Conservation (phyloP, 92 coral and sea anemone species). For the Parazoanthus swiftii region DNA sequence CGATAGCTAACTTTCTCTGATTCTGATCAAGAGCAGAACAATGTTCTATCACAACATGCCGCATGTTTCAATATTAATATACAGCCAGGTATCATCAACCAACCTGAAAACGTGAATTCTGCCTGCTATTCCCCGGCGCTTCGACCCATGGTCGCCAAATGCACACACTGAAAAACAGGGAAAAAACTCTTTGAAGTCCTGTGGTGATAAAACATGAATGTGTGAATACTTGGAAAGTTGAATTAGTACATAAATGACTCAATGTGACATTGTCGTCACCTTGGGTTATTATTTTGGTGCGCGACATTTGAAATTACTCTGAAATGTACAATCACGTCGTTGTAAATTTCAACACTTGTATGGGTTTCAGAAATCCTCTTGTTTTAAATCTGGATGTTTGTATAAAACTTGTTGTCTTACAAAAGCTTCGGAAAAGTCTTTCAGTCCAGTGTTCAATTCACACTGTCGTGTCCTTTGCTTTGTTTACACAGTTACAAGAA, state of each 20-base stretch:
- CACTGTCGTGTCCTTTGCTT: conserved; percentile 18
- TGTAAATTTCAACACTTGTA: background rate
- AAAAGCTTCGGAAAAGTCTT: background rate
- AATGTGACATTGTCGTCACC: background rate
- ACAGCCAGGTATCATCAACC: conserved; percentile 1
- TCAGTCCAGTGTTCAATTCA: background rate
- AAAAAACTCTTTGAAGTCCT: background rate
- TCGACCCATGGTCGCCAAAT: conserved; percentile 84
- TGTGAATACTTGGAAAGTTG: background rate
- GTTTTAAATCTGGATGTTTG: background rate
- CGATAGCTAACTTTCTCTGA: no score
- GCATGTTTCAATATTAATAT: background rate
- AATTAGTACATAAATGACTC: background rate
- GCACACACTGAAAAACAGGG: conserved; percentile 38
- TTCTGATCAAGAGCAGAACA: background rate
- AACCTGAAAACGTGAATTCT: conserved; percentile 43
- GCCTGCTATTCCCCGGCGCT: conserved; percentile 5
- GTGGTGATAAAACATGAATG: background rate
- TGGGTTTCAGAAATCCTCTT: conserved; percentile 9
- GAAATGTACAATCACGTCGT: background rate
- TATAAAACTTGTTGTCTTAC: background rate
- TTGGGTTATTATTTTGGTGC: background rate
- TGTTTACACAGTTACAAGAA: conserved; percentile 13
- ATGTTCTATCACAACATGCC: background rate
- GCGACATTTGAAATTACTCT: background rate